Conservation (phyloP, 2,888 invertebrate species). For the Cremastinae sp. region DNA sequence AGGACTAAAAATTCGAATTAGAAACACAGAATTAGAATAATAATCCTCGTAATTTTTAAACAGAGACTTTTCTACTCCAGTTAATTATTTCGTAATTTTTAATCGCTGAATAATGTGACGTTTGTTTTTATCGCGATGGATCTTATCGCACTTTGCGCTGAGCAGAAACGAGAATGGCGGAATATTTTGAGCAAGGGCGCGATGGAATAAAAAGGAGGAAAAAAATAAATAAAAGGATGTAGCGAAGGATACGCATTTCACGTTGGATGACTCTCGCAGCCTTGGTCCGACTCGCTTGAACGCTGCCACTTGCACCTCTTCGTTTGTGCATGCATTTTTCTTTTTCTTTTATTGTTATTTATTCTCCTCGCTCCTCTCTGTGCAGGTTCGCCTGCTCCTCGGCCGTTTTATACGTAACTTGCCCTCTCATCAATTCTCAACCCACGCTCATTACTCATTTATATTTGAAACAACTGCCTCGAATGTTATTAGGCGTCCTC, state of each 20-base stretch:
- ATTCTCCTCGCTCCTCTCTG: too few species aligned
- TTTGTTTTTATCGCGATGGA: not conserved
- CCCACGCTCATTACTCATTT: slow-evolving; percentile 44
- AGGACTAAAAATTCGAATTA: slow-evolving; percentile 11
- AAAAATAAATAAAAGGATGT: slow-evolving; percentile 39
- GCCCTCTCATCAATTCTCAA: slow-evolving; percentile 31
- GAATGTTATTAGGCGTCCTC: slow-evolving; percentile 33
- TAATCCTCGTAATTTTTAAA: slow-evolving; percentile 14
- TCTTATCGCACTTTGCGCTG: slow-evolving; percentile 22
- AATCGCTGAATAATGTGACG: slow-evolving; percentile 24
- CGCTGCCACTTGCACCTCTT: slow-evolving; percentile 61
- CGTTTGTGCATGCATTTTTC: slow-evolving; percentile 48
- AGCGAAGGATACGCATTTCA: slow-evolving; percentile 60
- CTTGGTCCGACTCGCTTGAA: slow-evolving; percentile 66
- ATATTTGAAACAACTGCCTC: slow-evolving; percentile 34
- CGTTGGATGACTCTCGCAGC: slow-evolving; percentile 65
- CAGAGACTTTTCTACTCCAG: slow-evolving; percentile 13
- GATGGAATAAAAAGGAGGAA: slow-evolving; percentile 6
- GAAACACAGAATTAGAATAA: not conserved
- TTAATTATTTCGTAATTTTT: slow-evolving; percentile 23
- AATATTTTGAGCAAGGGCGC: slow-evolving; percentile 10
- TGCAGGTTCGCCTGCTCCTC: slow-evolving; percentile 11
- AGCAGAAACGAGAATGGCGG: slow-evolving; percentile 18
- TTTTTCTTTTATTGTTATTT: slow-evolving; percentile 23
- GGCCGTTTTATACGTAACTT: not conserved